Evolutionary conservation across 2,113 vertebrate species (phyloP).

Genomic region (Trochalopteron elliotii): DNA sequence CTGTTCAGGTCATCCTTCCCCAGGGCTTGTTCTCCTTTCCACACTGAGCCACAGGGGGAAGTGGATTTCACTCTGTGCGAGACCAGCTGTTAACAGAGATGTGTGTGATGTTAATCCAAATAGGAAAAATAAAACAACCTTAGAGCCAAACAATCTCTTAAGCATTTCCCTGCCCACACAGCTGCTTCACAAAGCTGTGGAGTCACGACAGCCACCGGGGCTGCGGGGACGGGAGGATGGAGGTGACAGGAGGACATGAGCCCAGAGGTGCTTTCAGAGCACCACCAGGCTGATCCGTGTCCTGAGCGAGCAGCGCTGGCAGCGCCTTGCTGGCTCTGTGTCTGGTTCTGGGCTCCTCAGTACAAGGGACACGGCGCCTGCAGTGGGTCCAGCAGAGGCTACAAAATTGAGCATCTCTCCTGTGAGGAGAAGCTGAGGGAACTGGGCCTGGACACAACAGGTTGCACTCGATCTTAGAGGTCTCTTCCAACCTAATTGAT

Average conservation of each 20-base stretch:
- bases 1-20: background rate
- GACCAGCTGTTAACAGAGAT: background rate
- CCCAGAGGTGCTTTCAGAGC: background rate
- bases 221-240: background rate
- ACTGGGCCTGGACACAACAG: too few species aligned
- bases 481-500: background rate
- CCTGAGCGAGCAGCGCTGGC: background rate
- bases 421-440: background rate
- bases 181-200: background rate
- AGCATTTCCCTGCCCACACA: background rate
- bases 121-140: background rate
- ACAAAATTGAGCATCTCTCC: too few species aligned
- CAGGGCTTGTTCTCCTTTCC: background rate
- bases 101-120: background rate
- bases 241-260: fast-evolving
- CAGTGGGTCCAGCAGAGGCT: fast-evolving
- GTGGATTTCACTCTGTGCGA: background rate
- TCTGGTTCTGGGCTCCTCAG: background rate
- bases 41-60: fast-evolving
- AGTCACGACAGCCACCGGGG: fast-evolving
- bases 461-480: too few species aligned
- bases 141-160: background rate
- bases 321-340: fast-evolving
- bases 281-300: fast-evolving
- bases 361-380: fast-evolving